Evolutionary conservation across 2,888 invertebrate species (phyloP), one percentile per base, ranked within the genome.

Genomic region (Chaetoderma sp.): DNA sequence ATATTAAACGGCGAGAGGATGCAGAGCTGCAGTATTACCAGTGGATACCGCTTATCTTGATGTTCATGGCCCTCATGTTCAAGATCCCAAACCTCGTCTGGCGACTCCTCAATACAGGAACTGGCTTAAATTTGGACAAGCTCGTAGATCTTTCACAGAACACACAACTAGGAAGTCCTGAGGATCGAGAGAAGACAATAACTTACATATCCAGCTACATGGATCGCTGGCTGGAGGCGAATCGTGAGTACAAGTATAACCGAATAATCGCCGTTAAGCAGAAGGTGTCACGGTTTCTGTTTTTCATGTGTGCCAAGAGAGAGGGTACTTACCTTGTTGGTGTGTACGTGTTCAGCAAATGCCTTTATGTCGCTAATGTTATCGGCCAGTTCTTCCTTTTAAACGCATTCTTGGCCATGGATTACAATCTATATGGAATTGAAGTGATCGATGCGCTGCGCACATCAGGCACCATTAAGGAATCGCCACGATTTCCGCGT

Each of bases 331-430:
- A 78, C 63, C 75, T 83, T 1, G 75, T 80, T 4, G 78, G 78
- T 0, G 72, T 85, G 39, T 83, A 81, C 67, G 68, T 83, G 21
- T 75, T 81, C 59, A 65, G 78, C 33, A 84, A 84, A 67, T 45
- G 76, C 13, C 67, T 83, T 13, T 83, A 81, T 63, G 73, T 79
- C n/a, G 69, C 65, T 44, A 84, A 84, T 67, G 77, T 83, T 25
- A 76, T 84, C 57, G 77, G 80, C 25, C 86, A 86, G 71, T 78
- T 86, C 55, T 83, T 79, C 68, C 69, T 83, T 4, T 73, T 83
- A 32, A 83, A 83, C 65, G 76, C 78, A 10, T 83, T 83, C 65
- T 70, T 83, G 64, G 74, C 80, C 10, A 83, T 78, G 47, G 76
- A 80, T n/a, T 83, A 78, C 63, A 75, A 75, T 52, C 55, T 80